phyloP scores from a whole-genome alignment of 2,888 invertebrate species.

The Mythimna vitellina region DNA sequence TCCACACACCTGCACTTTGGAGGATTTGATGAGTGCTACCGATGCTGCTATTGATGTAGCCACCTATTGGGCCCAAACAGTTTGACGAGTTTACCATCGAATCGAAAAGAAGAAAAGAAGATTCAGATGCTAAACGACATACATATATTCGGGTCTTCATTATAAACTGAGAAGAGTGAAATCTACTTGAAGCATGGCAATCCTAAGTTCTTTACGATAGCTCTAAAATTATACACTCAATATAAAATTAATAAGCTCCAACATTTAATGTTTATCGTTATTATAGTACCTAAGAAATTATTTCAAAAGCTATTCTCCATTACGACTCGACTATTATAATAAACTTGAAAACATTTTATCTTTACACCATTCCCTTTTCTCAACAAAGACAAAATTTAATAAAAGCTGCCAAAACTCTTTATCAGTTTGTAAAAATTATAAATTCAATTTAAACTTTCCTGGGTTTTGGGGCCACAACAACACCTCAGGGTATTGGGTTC shows the following conservation, averaged over 20 bases:
- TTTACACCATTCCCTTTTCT: slow-evolving; percentile 27
- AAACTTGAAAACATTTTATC: slow-evolving; percentile 46
- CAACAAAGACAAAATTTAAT: slow-evolving; percentile 44
- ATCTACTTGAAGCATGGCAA: slow-evolving; percentile 4
- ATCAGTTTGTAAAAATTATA: slow-evolving; percentile 49
- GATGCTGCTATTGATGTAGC: no score
- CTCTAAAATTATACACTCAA: slow-evolving; percentile 37
- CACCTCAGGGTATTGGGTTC: slow-evolving; percentile 62
- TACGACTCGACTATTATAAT: slow-evolving; percentile 27
- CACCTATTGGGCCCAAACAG: no score
- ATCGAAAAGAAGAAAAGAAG: no score
- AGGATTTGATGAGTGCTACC: no score
- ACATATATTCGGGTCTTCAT: background rate
- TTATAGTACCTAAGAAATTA: slow-evolving; percentile 19
- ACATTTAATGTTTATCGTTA: slow-evolving; percentile 18
- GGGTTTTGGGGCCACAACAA: slow-evolving; percentile 68
- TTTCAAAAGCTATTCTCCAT: slow-evolving; percentile 39
- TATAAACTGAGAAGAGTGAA: background rate
- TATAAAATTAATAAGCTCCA: slow-evolving; percentile 43
- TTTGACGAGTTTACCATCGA: no score
- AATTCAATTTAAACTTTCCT: slow-evolving; percentile 51
- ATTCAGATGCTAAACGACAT: slow-evolving; percentile 15
- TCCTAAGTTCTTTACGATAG: slow-evolving; percentile 20
- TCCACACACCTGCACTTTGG: no score
- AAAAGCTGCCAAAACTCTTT: slow-evolving; percentile 44